Base-by-base conservation (phyloP, 2,797 vertebrate genomes). In the Apodemus agrarius region DNA sequence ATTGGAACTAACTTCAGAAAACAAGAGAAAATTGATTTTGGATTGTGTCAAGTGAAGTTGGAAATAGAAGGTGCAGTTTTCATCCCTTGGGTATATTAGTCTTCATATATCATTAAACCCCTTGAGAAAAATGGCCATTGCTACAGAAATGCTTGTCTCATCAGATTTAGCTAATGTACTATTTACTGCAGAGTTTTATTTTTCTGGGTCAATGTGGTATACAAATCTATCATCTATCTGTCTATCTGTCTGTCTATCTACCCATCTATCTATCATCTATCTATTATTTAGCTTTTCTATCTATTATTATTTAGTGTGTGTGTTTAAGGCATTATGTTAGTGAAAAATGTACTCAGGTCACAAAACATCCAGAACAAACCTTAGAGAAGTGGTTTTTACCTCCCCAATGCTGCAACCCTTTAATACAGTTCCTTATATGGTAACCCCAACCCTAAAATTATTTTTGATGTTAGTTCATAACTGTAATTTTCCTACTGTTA, bases 21-120 rank as follows among this genome's bases (percentile, higher is more conserved):
- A 91, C 63, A 93, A 57, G 57, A 97, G 79, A 96, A 97, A 97
- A 97, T 96, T 97, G 96, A 98, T 97, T 97, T 96, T 75, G 79
- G 90, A 89, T 95, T 94, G 93, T 96, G 86, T 95, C 75, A 94
- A 83, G 57, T 91, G 46, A 95, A 87, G 92, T 94, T 98, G 90
- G 92, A 97, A 96, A 95, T 89, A 92, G 96, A 93, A 93, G 75
- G 75, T 91, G 40, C 75, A 93, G 79, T 84, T 83, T 91, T 90
- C 76, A 69, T 89, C 89, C 69, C 89, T 16, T 43, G 90, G 92
- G 61, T 91, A 16, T 84, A 81, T 97, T 96, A 72, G 46, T 95
- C 86, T 97, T 96, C 63, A 91, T 92, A 26, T 81, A 78, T 96
- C 79, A 91, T 59, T n/a, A 90, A 93, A 59, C 69, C 94, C 79